Percentiles rank a stretch among this genome's conserved stretches.
phyloP scores from a whole-genome alignment of 2,113 vertebrate species.

The Tragulus kanchil region DNA sequence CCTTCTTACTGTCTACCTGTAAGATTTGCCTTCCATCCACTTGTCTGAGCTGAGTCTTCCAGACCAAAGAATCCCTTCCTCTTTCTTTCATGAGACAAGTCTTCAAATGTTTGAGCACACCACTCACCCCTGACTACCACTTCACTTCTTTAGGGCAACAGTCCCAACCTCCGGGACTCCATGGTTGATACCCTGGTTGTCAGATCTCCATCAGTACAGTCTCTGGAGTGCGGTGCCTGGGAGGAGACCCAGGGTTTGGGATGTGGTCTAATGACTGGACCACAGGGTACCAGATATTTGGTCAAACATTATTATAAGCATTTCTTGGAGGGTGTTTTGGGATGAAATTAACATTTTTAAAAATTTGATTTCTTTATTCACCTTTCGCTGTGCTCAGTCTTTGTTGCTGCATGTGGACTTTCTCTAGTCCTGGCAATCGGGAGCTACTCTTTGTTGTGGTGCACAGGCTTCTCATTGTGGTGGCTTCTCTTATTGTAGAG shows the following conservation, averaged over 20 bases:
- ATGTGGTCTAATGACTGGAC: neutral
- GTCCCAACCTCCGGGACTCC: neutral
- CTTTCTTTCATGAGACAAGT: neutral
- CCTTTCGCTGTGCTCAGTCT: neutral
- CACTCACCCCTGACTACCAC: neutral
- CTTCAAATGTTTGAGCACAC: neutral
- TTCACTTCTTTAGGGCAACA: neutral
- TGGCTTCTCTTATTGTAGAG: neutral
- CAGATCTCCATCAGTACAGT: neutral
- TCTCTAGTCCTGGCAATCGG: neutral
- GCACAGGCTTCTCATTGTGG: neutral
- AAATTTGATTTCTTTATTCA: neutral
- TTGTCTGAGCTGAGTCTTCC: neutral
- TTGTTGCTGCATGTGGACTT: neutral
- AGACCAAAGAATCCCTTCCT: slow-evolving; percentile 8
- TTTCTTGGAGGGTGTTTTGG: neutral
- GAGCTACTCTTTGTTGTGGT: neutral
- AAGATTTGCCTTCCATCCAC: neutral
- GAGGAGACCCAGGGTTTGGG: neutral
- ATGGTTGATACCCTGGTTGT: neutral
- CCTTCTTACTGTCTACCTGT: neutral
- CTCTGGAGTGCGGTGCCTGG: neutral
- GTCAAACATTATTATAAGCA: neutral
- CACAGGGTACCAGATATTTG: neutral
- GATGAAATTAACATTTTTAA: neutral